Base-by-base conservation (phyloP, 2,888 invertebrate species). In the Operophtera brumata region DNA sequence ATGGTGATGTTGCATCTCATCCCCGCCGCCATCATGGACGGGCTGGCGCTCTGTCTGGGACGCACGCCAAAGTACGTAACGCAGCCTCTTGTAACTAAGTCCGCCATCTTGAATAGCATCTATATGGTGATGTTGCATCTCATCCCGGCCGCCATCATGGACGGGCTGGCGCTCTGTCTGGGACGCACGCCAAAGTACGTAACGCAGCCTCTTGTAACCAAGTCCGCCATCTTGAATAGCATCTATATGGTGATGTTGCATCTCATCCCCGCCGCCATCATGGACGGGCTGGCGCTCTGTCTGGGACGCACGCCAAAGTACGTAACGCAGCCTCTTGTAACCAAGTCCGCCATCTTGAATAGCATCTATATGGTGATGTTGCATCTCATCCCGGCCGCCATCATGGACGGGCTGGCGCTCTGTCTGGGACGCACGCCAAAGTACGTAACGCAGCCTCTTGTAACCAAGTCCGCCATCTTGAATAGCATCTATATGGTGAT, bases 1-100 rank as follows among this genome's bases (percentile, higher is more conserved):
- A 89, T 92, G 45, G 78, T 94, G 35, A 84, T 95, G 25, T 86
- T 95, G 46, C 96, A 96, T 71, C 81, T 94, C 53, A 66, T 95
- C 9, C 96, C 96, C 0, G 96, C 95, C 0, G 89, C 93, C 20
- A 56, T 95, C 0, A 84, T 93, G 5, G 96, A 96, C 71, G 80
- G 91, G 0, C 76, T 92, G 0, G 90, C 92, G 2, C 67, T 92
- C 8, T 86, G 95, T 44, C 67, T 93, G 6, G 95, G 95, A 39
- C 91, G 91, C 69, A 92, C 93, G 76, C 94, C 94, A 61, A 92
- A 90, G 93, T 93, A 75, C 82, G 90, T 82, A 11, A 8, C 1
- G n/a, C n/a, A n/a, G n/a, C n/a, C n/a, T n/a, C n/a, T n/a, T n/a
- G n/a, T n/a, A n/a, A 92, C 92, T 35, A 91, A 91, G 60, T 91